Base-by-base conservation (phyloP, 2,888 invertebrate species). In the Lysandra coridon region DNA sequence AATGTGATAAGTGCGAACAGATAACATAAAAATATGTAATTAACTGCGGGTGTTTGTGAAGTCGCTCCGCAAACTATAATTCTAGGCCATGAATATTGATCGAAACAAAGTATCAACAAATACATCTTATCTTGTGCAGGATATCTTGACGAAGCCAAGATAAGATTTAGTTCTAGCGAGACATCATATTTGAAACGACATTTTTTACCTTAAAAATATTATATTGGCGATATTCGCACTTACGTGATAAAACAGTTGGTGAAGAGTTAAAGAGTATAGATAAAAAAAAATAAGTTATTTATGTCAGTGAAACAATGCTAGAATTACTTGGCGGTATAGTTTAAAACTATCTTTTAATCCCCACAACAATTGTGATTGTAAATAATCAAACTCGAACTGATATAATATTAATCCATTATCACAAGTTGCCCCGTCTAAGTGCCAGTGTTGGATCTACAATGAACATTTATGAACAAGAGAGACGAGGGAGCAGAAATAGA, bases 401-500 rank as follows among this genome's bases (percentile, higher is more conserved):
- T 69, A 53, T 76, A 53, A 49, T 57, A 53, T 33, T 57, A 44
- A 49, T 75, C 5, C 44, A 23, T 53, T 23, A 33, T 57, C 2
- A 53, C 30, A 53, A 53, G 57, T 57, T 17, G 33, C 69, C 57
- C 57, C 5, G 14, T n/a, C 17, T 44, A 74, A 40, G 74, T 74
- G 74, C 44, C 33, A 53, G 23, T 76, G 23, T 57, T 7, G 53
- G 30, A 76, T 1, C 33, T 37, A 80, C n/a, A 78, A 81, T 81
- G 81, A 80, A 82, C 75, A 80, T 83, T 23, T 83, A 81, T 78
- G 82, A 84, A 80, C 81, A 74, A 60, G 84, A 85, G 78, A 83
- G 83, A 77, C 84, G 92, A 80, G 90, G 89, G 0, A 93, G 93
- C 78, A 84, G 90, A 79, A 85, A 78, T 14, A 83, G 93, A 78